Evolutionary conservation across 1,140 invertebrate genomes (phyloP), one percentile per base, ranked within the genome.

Genomic region (Drosophila grimshawi): DNA sequence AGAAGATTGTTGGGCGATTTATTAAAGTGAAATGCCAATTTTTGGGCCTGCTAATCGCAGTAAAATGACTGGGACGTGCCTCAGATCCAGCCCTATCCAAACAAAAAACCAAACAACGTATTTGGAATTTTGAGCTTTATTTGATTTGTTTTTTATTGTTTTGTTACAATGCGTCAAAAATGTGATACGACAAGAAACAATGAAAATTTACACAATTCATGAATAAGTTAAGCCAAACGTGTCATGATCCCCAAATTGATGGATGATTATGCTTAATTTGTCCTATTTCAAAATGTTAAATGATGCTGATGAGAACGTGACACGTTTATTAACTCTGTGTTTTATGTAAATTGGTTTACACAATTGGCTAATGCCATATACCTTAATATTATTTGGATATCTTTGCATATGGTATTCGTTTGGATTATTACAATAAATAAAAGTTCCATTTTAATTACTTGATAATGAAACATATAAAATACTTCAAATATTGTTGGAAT

Each of bases 1-100:
- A 59, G 19, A 60, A 56, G 43, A 56, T 68, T 69, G 71, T 68
- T 70, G 70, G 71, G 71, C 76, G 78, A 86, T 86, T 89, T 80
- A 80, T 83, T 74, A 80, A 80, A 83, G 65, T 83, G 83, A 83
- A 80, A 80, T 88, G 77, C 76, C 81, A 80, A 82, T 82, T 82
- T 59, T 64, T 29, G 55, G 32, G 52, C 66, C 51, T 66, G 62
- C 73, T 78, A 78, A 78, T 78, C 76, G 55, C 63, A 73, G 68
- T 59, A 48, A 77, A 77, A 77, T 74, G 59, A 73, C 59, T 48
- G 53, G 35, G 64, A 78, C 76, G 71, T 78, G 71, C 52, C 43
- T 7, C 11, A 29, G 30, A 53, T 43, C 56, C 57, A 5, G 3
- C 8, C 7, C n/a, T 29, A 32, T 19, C 46, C 32, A 6, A 39